Evolutionary conservation across 2,113 vertebrate species (phyloP).

Genomic region (Indicator indicator): DNA sequence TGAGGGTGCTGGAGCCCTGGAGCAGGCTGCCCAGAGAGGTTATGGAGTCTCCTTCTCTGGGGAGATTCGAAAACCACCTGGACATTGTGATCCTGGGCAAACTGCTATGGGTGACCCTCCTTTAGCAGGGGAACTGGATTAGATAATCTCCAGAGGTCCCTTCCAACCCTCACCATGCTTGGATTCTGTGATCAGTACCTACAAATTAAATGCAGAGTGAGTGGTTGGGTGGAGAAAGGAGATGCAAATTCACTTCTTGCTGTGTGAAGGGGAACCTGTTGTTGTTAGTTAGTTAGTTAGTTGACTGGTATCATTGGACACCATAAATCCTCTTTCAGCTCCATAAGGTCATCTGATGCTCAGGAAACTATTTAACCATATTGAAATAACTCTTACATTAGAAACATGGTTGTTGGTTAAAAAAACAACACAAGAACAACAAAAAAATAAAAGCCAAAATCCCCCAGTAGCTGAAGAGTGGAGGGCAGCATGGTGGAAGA

Average conservation of each 20-base stretch:
- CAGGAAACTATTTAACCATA: background rate
- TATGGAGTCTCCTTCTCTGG: too few species aligned
- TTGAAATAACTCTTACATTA: background rate
- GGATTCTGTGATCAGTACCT: background rate
- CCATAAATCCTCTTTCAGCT: background rate
- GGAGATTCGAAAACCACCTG: too few species aligned
- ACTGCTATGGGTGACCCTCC: too few species aligned
- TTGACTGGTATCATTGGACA: background rate
- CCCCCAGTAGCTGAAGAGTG: rapidly evolving
- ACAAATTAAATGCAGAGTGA: background rate
- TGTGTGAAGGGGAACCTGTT: background rate
- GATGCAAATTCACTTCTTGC: background rate
- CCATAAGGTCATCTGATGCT: background rate
- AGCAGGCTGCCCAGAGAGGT: too few species aligned
- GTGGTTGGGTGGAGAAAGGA: background rate
- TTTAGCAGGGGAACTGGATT: too few species aligned
- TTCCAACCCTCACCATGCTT: too few species aligned
- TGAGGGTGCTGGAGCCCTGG: too few species aligned
- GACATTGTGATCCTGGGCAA: too few species aligned
- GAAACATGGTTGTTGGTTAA: background rate
- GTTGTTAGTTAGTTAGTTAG: too few species aligned
- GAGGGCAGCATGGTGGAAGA: background rate
- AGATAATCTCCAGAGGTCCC: too few species aligned
- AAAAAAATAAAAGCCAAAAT: background rate
- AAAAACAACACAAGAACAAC: background rate